Percentiles rank a stretch among this genome's conserved stretches.
These are phyloP conservation scores for Diogma glabrata DNA, from an alignment of 2,888 invertebrate genomes.

Conservation along the genomic window DNA sequence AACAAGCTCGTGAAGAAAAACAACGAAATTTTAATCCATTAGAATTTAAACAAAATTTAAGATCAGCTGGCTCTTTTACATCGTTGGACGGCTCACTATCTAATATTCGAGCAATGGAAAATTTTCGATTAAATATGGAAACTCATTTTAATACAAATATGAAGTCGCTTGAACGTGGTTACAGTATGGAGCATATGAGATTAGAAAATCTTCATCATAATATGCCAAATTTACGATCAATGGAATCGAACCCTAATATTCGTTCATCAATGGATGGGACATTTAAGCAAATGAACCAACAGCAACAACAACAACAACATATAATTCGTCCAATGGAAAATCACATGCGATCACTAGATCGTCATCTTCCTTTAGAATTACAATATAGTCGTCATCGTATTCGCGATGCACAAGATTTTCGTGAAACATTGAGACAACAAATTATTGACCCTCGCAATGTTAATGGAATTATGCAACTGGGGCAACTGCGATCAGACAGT, in stretches of 20 bases:
- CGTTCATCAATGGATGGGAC: conserved; percentile 16
- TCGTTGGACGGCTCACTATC: conserved; percentile 20
- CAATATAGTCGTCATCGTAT: conserved; percentile 36
- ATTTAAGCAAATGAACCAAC: conserved; percentile 18
- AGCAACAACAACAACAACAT: conserved; percentile 9
- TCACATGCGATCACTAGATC: conserved; percentile 37
- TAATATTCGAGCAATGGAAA: conserved; percentile 18
- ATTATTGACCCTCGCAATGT: conserved; percentile 30
- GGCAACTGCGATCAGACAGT: background rate
- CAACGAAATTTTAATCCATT: conserved; percentile 18
- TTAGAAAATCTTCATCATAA: conserved; percentile 17
- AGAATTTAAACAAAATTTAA: conserved; percentile 19
- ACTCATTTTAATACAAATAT: conserved; percentile 16
- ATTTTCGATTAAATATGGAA: conserved; percentile 16
- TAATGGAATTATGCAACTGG: conserved; percentile 17
- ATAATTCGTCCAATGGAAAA: conserved; percentile 34
- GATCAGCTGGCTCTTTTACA: conserved; percentile 20
- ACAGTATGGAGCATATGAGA: conserved; percentile 21
- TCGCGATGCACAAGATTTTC: conserved; percentile 29
- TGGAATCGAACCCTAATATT: conserved; percentile 22
- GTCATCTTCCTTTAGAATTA: conserved; percentile 34
- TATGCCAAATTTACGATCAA: conserved; percentile 17
- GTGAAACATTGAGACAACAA: conserved; percentile 35
- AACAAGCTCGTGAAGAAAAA: conserved; percentile 16
- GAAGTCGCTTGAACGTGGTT: conserved; percentile 25